Evolutionary conservation across 2,888 invertebrate species (phyloP).

Genomic region (Hypsopygia costalis): DNA sequence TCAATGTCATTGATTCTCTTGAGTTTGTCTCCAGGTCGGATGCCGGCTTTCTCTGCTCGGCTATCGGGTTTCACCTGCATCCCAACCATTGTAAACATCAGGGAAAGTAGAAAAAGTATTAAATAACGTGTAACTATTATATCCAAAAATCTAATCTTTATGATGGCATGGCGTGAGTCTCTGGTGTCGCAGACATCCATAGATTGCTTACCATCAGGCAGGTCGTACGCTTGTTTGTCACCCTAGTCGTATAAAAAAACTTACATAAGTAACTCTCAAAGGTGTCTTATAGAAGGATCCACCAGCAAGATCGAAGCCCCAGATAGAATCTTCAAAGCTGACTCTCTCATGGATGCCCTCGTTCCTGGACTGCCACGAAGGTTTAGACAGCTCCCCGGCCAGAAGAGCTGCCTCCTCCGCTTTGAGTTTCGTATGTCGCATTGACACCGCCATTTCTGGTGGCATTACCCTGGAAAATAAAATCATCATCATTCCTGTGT

Average conservation of each 20-base stretch:
- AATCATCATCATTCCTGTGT: no score
- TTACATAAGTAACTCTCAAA: slow-evolving; percentile 53
- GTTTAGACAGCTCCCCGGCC: slow-evolving; percentile 53
- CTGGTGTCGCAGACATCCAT: no score
- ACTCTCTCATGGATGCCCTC: slow-evolving; percentile 68
- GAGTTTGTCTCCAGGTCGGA: slow-evolving; percentile 53
- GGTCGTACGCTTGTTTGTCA: no score
- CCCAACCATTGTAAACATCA: no score
- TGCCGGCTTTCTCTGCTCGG: slow-evolving; percentile 59
- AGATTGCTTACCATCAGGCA: no score
- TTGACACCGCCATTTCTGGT: slow-evolving; percentile 39
- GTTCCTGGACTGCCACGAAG: slow-evolving; percentile 60
- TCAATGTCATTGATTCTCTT: slow-evolving; percentile 57
- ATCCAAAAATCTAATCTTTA: no score
- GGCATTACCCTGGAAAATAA: slow-evolving; percentile 18
- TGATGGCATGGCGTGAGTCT: no score
- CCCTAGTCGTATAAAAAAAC: no score
- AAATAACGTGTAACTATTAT: no score
- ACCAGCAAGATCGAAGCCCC: slow-evolving; percentile 70
- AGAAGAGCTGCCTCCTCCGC: slow-evolving; percentile 52
- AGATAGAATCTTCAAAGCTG: slow-evolving; percentile 64
- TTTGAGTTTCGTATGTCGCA: slow-evolving; percentile 53
- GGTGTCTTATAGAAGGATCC: slow-evolving; percentile 58
- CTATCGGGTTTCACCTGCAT: slow-evolving; percentile 56
- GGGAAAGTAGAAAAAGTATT: no score